Conservation (phyloP, 2,797 vertebrate genomes). For the Smutsia temminckii region DNA sequence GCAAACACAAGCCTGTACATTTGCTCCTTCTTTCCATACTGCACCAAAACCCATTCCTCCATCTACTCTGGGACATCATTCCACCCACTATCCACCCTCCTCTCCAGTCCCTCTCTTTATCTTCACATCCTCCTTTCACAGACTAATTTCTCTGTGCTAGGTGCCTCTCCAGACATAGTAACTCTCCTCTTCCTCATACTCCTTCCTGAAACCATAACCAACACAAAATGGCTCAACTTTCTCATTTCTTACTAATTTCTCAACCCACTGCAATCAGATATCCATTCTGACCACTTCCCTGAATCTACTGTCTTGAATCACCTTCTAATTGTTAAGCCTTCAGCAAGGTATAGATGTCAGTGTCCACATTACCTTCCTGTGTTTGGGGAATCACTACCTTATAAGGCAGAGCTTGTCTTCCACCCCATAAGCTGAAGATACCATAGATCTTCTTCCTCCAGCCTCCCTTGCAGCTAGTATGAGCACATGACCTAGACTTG, state of each 20-base stretch:
- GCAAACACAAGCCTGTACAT: neutral
- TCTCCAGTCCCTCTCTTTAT: neutral
- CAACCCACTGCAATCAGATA: neutral
- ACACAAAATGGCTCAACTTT: neutral
- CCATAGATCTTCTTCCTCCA: neutral
- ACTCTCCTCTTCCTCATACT: neutral
- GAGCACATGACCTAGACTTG: neutral
- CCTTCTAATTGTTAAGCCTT: neutral
- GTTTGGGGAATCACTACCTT: neutral
- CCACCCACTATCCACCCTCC: neutral
- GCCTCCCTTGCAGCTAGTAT: neutral
- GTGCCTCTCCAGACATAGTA: neutral
- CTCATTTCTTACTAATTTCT: neutral
- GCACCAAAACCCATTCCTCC: neutral
- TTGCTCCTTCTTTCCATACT: neutral
- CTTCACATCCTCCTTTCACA: neutral
- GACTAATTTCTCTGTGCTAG: neutral
- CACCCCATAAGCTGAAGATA: neutral
- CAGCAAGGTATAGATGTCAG: no score
- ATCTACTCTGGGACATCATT: no score
- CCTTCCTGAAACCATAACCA: neutral
- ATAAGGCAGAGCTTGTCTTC: neutral
- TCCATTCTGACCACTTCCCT: neutral
- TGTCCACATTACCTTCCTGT: neutral
- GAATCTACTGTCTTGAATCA: neutral